These are phyloP conservation scores for Hormaphis cornu DNA, from an alignment of 1,140 invertebrate genomes.

Conservation along the genomic window DNA sequence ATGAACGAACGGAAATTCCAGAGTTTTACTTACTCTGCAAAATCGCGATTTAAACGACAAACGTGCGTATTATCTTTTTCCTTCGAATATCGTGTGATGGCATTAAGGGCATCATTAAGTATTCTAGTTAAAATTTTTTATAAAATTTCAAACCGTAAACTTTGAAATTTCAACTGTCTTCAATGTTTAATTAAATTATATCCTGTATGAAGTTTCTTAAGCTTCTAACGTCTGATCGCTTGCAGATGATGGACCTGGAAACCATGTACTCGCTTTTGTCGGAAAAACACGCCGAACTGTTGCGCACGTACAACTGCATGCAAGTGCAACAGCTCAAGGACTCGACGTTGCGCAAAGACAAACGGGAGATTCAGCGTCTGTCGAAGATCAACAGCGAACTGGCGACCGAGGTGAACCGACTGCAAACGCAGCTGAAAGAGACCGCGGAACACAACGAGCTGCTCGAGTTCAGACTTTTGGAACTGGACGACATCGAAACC, in stretches of 20 bases:
- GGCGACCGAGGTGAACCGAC: constrained; percentile 36
- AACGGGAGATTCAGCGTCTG: constrained; percentile 25
- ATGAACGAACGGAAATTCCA: too few relatives aligned
- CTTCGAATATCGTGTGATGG: too few relatives aligned
- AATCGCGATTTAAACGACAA: too few relatives aligned
- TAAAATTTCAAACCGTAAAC: too few relatives aligned
- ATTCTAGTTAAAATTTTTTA: too few relatives aligned
- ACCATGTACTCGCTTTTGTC: constrained; percentile 37
- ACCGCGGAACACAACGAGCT: constrained; percentile 44
- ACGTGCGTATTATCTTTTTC: too few relatives aligned
- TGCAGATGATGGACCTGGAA: constrained; percentile 37
- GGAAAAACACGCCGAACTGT: constrained; percentile 37
- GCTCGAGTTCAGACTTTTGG: constrained; percentile 45
- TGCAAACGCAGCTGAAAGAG: constrained; percentile 42
- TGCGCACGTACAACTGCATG: constrained; percentile 33
- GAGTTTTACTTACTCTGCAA: too few relatives aligned
- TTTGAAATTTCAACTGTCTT: too few relatives aligned
- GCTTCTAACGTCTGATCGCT: not conserved
- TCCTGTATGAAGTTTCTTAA: not conserved
- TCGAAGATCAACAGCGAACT: constrained; percentile 2
- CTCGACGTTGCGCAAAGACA: constrained; percentile 34
- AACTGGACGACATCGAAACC: constrained; percentile 40
- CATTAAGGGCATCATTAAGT: too few relatives aligned
- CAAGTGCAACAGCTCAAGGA: constrained; percentile 22
- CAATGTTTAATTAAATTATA: too few relatives aligned